Evolutionary conservation across 2,113 vertebrate species (phyloP).

Genomic region (Eudyptes chrysolophus): DNA sequence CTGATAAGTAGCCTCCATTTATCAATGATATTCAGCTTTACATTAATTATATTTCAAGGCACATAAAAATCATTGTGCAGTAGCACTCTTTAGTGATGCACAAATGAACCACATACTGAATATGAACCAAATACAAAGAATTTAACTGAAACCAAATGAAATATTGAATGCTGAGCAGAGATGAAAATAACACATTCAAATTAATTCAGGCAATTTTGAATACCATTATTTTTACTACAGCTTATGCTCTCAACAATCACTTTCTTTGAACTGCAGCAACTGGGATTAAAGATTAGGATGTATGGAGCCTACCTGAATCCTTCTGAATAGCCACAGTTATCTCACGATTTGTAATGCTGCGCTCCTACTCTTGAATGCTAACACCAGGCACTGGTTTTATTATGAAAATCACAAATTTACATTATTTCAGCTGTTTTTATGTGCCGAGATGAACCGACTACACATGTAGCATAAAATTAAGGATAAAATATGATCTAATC

Average conservation of each 20-base stretch:
- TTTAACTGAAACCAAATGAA: constrained; percentile 3
- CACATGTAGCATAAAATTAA: constrained; percentile 3
- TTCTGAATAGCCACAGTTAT: constrained; percentile 30
- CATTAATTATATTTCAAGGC: constrained; percentile 51
- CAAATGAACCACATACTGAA: constrained; percentile 1
- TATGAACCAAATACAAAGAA: background rate
- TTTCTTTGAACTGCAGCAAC: constrained; percentile 11
- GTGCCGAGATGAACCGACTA: background rate
- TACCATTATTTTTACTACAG: constrained; percentile 2
- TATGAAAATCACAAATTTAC: background rate
- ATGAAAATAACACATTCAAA: constrained; percentile 40
- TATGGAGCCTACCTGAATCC: background rate
- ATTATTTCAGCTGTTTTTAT: constrained; percentile 1
- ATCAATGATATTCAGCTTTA: constrained; percentile 61
- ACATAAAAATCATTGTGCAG: background rate
- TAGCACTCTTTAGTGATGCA: constrained; percentile 11
- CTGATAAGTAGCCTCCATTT: constrained; percentile 63
- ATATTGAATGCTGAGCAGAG: background rate
- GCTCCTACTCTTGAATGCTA: constrained; percentile 1
- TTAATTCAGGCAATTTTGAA: constrained; percentile 30
- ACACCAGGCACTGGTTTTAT: background rate
- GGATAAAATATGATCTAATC: background rate
- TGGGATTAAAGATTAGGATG: constrained; percentile 38
- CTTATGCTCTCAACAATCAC: background rate
- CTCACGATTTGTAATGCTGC: constrained; percentile 22